Conservation (phyloP, 2,113 vertebrate species). For the Myotis brandtii region DNA sequence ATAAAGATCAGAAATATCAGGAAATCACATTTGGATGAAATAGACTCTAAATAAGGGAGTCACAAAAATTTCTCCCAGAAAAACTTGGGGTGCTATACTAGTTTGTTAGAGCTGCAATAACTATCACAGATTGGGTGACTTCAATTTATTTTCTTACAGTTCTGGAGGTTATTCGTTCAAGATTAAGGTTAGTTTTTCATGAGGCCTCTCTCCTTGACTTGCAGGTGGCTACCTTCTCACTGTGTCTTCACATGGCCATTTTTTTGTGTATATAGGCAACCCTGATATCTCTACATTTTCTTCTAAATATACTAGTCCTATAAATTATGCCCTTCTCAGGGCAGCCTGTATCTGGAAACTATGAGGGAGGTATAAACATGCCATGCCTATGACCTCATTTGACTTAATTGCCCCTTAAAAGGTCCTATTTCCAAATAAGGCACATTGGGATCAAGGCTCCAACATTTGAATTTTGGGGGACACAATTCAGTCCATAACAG, state of each 20-base stretch:
- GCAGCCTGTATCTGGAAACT: background rate
- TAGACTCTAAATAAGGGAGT: background rate
- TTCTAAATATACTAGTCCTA: background rate
- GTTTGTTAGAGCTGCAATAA: background rate
- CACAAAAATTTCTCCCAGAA: slow-evolving; percentile 16
- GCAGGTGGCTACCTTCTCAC: background rate
- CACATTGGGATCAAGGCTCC: background rate
- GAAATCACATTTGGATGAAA: slow-evolving; percentile 23
- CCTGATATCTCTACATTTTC: background rate
- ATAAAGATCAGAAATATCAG: slow-evolving; percentile 3
- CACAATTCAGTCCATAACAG: background rate
- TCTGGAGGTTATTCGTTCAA: background rate
- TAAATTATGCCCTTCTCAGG: background rate
- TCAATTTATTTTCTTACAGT: background rate
- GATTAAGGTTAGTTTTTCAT: background rate
- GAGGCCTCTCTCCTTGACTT: background rate
- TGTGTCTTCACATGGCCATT: background rate
- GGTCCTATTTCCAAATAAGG: background rate
- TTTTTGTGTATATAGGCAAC: background rate
- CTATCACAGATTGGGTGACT: background rate
- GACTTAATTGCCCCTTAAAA: background rate
- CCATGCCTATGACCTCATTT: background rate
- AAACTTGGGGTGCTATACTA: background rate
- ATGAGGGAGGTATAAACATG: background rate
- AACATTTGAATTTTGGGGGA: background rate